Evolutionary conservation across 2,797 vertebrate genomes (phyloP), one percentile per base, ranked within the genome.

Genomic region (Anguilla anguilla): DNA sequence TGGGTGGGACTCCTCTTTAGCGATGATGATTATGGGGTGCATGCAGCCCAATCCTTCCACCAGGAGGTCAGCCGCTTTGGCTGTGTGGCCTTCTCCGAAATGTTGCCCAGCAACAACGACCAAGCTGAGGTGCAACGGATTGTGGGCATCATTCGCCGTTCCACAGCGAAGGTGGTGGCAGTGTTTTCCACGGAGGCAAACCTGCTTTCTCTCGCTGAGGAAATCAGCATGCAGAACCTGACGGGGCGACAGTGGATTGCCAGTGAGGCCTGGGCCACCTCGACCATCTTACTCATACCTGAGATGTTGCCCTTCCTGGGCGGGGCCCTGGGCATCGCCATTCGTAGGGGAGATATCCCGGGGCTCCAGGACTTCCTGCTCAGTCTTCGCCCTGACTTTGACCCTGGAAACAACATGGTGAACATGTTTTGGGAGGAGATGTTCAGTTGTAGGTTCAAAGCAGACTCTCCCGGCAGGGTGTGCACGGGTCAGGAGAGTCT

Each of bases 1-100:
- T 96, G 95, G 95, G 90, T 91, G 4, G 95, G 95, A 31, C 89
- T 95, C 13, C 72, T 96, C 35, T 61, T 94, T 82, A 95, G 93
- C 88, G 90, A 94, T 85, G 95, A 95, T 90, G 95, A 95, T 67
- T 96, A 96, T 77, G 95, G 95, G 6, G 77, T 92, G 15, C 61
- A 95, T 0, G 95, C 92, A 55, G 93, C 94, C 25, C 90, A 85
- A 4, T 91, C 92, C 2, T 95, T 95, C 13, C 92, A 90, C 1
- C 85, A 90, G 51, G 92, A 90, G 17, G 72, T 95, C 11, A 83
- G 31, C 77, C 84, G 53, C 35, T 89, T 91, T 72, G 89, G 91
- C 59, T 96, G 95, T 86, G 88, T 95, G 81, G 94, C 94, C 0
- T 96, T 94, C 83, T 69, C 91, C 9, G 93, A 95, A 84, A 88